Evolutionary conservation across 2,797 vertebrate genomes (phyloP), one percentile per base, ranked within the genome.

Genomic region (Schizothorax lantsangensis): DNA sequence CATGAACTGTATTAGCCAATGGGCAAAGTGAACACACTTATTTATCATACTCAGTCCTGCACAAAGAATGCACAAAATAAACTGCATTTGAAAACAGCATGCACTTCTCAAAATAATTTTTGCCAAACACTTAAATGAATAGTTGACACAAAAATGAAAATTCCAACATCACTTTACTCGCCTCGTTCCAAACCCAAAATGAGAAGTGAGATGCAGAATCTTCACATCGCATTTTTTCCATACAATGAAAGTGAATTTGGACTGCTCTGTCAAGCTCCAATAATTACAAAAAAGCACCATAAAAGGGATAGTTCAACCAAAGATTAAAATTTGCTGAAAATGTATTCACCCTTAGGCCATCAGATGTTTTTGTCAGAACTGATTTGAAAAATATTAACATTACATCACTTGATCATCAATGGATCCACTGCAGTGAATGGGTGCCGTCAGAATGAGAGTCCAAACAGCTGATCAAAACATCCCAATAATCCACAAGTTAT

Each of bases 41-140:
- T 74, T 81, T 21, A 62, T 71, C 11, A 30, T 45, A 57, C 30
- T 49, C 62, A 66, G 38, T 52, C 43, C 80, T 80, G 69, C 81
- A 75, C 33, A 84, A 26, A 14, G 49, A 3, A 79, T 80, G 69
- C 81, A 75, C 33, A 84, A 21, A 14, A 64, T 8, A 79, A 72
- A 47, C 43, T 68, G 38, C 49, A 85, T 33, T 59, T 82, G 21
- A 33, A 85, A 80, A 49, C 49, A 30, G 74, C 87, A 72, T 83
- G 86, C 40, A 40, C 57, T 69, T n/a, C 71, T 66, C 23, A 71
- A 47, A 49, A 78, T 21, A 54, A 26, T 10, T 26, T 15, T 64
- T 57, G 47, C 19, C 57, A 77, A 75, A 75, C 30, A 49, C 30
- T n/a, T 49, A 12, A 77, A 68, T 45, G 23, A 17, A 21, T 52